Evolutionary conservation across 2,888 invertebrate genomes (phyloP).

Genomic region (Drosophila demipolita): DNA sequence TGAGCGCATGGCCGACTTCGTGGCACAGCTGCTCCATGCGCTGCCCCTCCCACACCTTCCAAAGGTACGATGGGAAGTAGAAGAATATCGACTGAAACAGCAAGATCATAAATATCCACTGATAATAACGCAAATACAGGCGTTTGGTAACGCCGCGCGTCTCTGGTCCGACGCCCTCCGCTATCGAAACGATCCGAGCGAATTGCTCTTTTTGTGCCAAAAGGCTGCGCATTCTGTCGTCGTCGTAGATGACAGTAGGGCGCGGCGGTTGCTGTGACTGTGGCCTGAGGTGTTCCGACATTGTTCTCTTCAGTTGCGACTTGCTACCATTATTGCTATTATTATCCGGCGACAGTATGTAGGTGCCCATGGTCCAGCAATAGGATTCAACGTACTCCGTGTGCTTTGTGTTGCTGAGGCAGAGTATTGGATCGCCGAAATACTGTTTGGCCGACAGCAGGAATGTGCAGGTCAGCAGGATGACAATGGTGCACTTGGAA

Average conservation of each 20-base stretch:
- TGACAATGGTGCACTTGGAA: slow-evolving; percentile 89
- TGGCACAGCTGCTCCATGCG: slow-evolving; percentile 81
- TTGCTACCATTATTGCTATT: slow-evolving; percentile 72
- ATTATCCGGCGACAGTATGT: slow-evolving; percentile 83
- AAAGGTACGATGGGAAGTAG: slow-evolving; percentile 78
- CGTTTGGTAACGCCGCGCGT: slow-evolving; percentile 57
- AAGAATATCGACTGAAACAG: slow-evolving; percentile 79
- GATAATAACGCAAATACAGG: slow-evolving; percentile 80
- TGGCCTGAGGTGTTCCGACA: neutral
- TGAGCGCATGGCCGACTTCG: slow-evolving; percentile 69
- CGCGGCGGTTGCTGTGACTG: neutral
- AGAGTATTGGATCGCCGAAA: slow-evolving; percentile 93
- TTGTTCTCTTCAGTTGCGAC: neutral
- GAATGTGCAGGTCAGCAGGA: slow-evolving; percentile 90
- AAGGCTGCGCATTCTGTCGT: slow-evolving; percentile 36
- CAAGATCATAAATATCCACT: slow-evolving; percentile 83
- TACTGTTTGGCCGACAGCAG: slow-evolving; percentile 92
- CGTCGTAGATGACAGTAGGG: slow-evolving; percentile 24
- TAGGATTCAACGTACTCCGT: slow-evolving; percentile 89
- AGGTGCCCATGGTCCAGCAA: slow-evolving; percentile 92
- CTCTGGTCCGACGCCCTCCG: slow-evolving; percentile 73
- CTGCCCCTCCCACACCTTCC: slow-evolving; percentile 85
- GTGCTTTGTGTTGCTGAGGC: slow-evolving; percentile 87
- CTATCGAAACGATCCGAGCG: slow-evolving; percentile 63
- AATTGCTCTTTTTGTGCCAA: slow-evolving; percentile 57